Percentiles rank a stretch among this genome's conserved stretches.
Evolutionary conservation across 2,113 vertebrate species (phyloP).

Genomic region (Mesembrinibis cayennensis): DNA sequence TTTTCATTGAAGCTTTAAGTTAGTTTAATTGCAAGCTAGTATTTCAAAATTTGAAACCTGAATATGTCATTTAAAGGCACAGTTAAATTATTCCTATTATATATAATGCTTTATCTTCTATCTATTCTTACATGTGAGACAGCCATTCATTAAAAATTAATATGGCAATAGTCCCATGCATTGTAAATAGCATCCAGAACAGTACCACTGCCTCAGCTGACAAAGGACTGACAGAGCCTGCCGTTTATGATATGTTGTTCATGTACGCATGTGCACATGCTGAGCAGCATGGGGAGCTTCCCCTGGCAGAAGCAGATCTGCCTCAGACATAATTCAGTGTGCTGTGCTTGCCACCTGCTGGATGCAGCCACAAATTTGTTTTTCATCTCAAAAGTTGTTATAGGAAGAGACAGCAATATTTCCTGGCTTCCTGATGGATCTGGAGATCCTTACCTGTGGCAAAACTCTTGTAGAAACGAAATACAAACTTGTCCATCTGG

Average conservation of each 20-base stretch:
- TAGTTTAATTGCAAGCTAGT: neutral
- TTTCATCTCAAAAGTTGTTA: neutral
- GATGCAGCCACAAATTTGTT: neutral
- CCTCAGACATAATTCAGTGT: neutral
- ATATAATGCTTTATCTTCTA: neutral
- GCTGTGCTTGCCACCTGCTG: constrained; percentile 57
- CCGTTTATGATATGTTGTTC: neutral
- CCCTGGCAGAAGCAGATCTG: neutral
- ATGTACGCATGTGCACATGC: neutral
- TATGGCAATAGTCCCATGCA: neutral
- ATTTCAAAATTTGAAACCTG: neutral
- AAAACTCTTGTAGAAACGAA: neutral
- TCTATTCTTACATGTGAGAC: neutral
- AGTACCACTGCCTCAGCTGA: neutral
- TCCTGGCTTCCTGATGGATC: neutral
- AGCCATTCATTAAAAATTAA: neutral
- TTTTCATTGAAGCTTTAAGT: neutral
- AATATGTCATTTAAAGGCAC: neutral
- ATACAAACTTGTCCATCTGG: neutral
- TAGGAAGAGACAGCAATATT: neutral
- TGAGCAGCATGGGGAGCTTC: neutral
- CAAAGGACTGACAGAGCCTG: neutral
- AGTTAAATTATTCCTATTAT: neutral
- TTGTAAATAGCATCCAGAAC: neutral
- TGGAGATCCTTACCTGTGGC: neutral